Base-by-base conservation (phyloP, 2,113 vertebrate genomes). In the Barbus barbus region DNA sequence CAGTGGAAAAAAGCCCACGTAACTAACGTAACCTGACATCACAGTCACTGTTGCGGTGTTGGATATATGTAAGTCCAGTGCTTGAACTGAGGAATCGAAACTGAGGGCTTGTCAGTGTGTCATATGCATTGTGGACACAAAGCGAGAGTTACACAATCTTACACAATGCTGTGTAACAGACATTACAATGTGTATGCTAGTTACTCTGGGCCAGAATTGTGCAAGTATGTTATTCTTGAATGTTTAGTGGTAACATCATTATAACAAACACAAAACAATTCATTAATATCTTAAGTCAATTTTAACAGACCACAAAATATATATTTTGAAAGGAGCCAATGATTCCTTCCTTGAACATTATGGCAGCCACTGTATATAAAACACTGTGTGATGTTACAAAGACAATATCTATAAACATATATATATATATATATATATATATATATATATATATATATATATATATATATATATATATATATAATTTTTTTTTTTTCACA, bases 1-100 rank as follows among this genome's bases (percentile, higher is more conserved):
- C 16, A 67, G 61, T 69, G 16, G 77, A 33, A 9, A 24, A 69
- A 53, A 71, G 13, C 44, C 24, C 1, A 36, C 71, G 79, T 56
- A n/a, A n/a, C 79, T 71, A 81, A 71, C 13, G 1, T 33, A 81
- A 69, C 63, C 31, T 71, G 79, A 81, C 63, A 81, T 51, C 65
- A 81, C 28, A 36, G 79, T 71, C 26, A 71, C 63, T n/a, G 46
- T 53, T 3, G 18, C 26, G 36, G 61, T 51, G 46, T 44, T 69
- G 44, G 44, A 67, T 63, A 14, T 51, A 51, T 11, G 6, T 71
- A 16, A 16, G 69, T 81, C 22, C 31, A 36, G 20, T 11, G 20
- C 48, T 51, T 51, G 48, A 16, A 51, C 5, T 8, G 20, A 31
- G 48, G 12, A 53, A 53, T 76, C 9, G 11, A 44, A 65, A 80